Evolutionary conservation across 2,113 vertebrate species (phyloP).

Genomic region (rat (Rattus norvegicus)): GRCr8 NC_086021.1:64795001-64795500

Average conservation of each 20-base stretch:
- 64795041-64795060: conserved; percentile 99
- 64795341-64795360: conserved; percentile 93
- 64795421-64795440: conserved; percentile 89
- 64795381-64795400: conserved; percentile 90
- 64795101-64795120: conserved; percentile 99
- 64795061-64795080: conserved; percentile 98
- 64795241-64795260: conserved; percentile 92
- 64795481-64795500: conserved; percentile 92
- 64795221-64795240: neutral
- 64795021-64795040: conserved; percentile 99
- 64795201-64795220: neutral
- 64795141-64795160: conserved; percentile 91
- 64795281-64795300: conserved; percentile 92
- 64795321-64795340: conserved; percentile 89
- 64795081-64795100: conserved; percentile 99
- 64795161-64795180: conserved; percentile 70
- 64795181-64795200: neutral
- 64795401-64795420: conserved; percentile 92
- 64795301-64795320: conserved; percentile 91
- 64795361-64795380: conserved; percentile 92
- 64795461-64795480: conserved; percentile 93
- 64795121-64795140: conserved; percentile 97
- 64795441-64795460: conserved; percentile 91
- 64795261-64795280: conserved; percentile 96
- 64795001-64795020: conserved; percentile 95